A percentile compares a stretch with the other conserved stretches of the same genome.
Evolutionary conservation across 1,140 invertebrate genomes (phyloP).

Genomic region (Arion vulgaris): DNA sequence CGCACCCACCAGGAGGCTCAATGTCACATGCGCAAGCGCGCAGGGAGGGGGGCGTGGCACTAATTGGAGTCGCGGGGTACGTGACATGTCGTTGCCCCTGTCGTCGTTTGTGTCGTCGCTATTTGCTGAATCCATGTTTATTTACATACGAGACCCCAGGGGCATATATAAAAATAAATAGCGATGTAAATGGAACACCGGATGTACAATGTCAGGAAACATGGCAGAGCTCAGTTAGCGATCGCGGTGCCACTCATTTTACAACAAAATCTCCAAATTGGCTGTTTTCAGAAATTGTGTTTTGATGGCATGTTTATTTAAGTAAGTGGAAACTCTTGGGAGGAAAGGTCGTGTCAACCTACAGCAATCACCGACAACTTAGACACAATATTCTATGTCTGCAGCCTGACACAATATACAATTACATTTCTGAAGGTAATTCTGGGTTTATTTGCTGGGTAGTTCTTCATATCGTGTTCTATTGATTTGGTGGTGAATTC

Average conservation of each 20-base stretch:
- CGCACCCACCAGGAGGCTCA: constrained; percentile 11
- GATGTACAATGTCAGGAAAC: background rate
- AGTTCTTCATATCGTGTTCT: too few relatives aligned
- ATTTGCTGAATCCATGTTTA: background rate
- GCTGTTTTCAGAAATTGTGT: background rate
- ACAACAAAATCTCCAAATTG: background rate
- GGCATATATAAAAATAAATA: background rate
- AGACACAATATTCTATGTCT: background rate
- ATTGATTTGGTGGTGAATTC: too few relatives aligned
- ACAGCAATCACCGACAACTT: background rate
- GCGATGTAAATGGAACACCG: background rate
- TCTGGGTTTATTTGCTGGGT: background rate
- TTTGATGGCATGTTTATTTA: background rate
- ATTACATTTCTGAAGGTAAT: background rate
- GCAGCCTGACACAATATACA: background rate
- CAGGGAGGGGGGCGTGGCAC: constrained; percentile 31
- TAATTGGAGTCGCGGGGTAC: constrained; percentile 32
- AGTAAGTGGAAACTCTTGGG: background rate
- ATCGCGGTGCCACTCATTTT: background rate
- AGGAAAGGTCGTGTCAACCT: background rate
- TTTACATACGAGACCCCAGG: background rate
- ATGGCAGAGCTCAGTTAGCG: background rate
- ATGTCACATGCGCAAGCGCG: constrained; percentile 20
- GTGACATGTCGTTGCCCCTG: background rate
- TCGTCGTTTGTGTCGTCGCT: background rate